These are phyloP conservation scores for Arenaria interpres DNA, from an alignment of 2,113 vertebrate genomes.

Conservation along the genomic window DNA sequence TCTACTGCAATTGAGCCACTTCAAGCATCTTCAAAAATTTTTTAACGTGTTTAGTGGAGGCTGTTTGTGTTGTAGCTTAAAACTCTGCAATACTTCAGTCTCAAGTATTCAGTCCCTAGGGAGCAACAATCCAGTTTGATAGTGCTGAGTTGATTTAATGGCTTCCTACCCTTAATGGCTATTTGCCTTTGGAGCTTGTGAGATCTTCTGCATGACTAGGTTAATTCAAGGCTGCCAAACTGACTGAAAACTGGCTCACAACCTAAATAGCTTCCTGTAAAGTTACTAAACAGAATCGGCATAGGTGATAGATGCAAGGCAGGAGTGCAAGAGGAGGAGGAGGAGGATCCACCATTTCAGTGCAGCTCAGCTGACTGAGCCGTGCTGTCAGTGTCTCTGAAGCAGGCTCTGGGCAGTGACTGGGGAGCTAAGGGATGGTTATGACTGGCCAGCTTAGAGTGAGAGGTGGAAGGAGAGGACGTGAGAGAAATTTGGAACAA, in stretches of 20 bases:
- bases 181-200: neutral
- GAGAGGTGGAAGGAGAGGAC: neutral
- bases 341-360: rapidly evolving
- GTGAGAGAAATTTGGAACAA: neutral
- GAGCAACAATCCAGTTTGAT: neutral
- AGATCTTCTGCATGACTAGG: neutral
- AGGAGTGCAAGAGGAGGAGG: neutral
- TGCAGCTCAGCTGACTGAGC: neutral
- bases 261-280: neutral
- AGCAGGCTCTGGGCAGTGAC: neutral
- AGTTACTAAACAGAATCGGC: neutral
- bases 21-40: neutral
- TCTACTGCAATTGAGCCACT: neutral
- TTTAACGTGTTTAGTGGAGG: neutral
- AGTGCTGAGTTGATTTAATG: neutral
- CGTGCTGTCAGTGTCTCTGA: neutral
- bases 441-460: neutral
- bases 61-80: neutral
- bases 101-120: neutral
- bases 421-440: neutral
- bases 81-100: neutral
- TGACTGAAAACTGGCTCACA: neutral
- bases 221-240: neutral
- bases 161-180: neutral
- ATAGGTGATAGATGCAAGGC: neutral